A percentile compares a stretch with the other conserved stretches of the same genome.
These are phyloP conservation scores for Ptychodera flava DNA, from an alignment of 35 echinoderm and acorn worm species.

Conservation along the genomic window DNA sequence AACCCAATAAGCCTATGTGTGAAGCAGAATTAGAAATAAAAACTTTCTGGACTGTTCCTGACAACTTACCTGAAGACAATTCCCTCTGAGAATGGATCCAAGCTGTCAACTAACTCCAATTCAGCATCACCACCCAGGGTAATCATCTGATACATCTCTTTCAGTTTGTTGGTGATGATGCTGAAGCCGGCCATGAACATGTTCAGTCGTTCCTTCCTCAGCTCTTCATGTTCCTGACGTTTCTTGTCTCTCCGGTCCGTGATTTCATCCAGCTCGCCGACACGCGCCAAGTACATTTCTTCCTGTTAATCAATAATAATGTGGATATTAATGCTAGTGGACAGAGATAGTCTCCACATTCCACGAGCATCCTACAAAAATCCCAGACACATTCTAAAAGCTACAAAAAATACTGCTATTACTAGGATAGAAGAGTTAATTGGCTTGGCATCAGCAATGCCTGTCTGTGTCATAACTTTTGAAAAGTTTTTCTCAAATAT, in stretches of 20 bases:
- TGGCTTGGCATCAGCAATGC: too few relatives aligned
- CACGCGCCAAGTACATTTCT: slow-evolving; percentile 79
- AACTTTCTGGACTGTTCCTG: too few relatives aligned
- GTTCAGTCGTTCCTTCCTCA: slow-evolving; percentile 87
- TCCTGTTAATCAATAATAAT: slow-evolving; percentile 54
- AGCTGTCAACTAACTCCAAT: slow-evolving; percentile 83
- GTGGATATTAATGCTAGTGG: too few relatives aligned
- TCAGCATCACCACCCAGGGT: slow-evolving; percentile 94
- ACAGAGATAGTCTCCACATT: too few relatives aligned
- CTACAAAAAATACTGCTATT: too few relatives aligned
- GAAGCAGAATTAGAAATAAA: too few relatives aligned
- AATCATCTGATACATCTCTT: slow-evolving; percentile 99
- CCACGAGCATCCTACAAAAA: too few relatives aligned
- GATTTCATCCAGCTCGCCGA: slow-evolving; percentile 83
- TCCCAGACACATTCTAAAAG: too few relatives aligned
- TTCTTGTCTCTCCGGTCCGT: slow-evolving; percentile 72
- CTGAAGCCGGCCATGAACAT: slow-evolving; percentile 99
- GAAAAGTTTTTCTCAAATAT: too few relatives aligned
- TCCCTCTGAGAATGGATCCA: slow-evolving; percentile 98
- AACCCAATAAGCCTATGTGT: too few relatives aligned
- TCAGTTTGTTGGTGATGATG: slow-evolving; percentile 89
- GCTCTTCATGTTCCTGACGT: slow-evolving; percentile 73
- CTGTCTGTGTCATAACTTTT: too few relatives aligned
- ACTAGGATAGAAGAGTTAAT: too few relatives aligned
- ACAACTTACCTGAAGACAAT: slow-evolving; percentile 86